phyloP scores from a whole-genome alignment of 1,140 invertebrate species.

The Ctenoplectra terminalis region DNA sequence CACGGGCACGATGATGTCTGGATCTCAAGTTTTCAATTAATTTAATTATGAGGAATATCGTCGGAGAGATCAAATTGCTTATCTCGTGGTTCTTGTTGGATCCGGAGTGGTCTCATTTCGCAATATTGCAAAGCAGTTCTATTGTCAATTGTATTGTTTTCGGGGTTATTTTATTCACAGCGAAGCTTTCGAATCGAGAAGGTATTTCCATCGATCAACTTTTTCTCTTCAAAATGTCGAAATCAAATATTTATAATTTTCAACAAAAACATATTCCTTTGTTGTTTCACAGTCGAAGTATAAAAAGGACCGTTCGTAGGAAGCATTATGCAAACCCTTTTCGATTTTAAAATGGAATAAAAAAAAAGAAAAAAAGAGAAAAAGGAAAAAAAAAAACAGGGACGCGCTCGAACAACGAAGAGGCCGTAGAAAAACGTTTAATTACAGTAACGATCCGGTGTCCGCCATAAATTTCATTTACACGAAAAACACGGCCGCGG shows the following conservation, averaged over 20 bases:
- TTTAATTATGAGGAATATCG: background rate
- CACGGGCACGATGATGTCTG: background rate
- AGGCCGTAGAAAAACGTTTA: background rate
- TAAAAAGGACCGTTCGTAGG: too few relatives aligned
- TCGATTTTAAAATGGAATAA: background rate
- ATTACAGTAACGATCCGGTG: background rate
- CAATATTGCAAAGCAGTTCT: background rate
- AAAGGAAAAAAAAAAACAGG: background rate
- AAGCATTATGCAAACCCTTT: too few relatives aligned
- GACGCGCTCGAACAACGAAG: background rate
- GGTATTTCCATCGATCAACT: too few relatives aligned
- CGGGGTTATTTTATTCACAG: too few relatives aligned
- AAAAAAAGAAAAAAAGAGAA: too few relatives aligned
- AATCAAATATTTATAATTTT: too few relatives aligned
- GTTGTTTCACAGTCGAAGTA: too few relatives aligned
- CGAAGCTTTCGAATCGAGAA: too few relatives aligned
- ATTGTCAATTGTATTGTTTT: too few relatives aligned
- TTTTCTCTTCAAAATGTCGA: too few relatives aligned
- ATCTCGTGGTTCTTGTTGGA: background rate
- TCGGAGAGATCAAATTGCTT: background rate
- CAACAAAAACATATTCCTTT: too few relatives aligned
- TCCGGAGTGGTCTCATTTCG: background rate
- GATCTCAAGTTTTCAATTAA: background rate
- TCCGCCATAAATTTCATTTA: constrained; percentile 8
- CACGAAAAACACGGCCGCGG: background rate